phyloP scores from a whole-genome alignment of 2,888 invertebrate species.

The Drosophila recens region DNA sequence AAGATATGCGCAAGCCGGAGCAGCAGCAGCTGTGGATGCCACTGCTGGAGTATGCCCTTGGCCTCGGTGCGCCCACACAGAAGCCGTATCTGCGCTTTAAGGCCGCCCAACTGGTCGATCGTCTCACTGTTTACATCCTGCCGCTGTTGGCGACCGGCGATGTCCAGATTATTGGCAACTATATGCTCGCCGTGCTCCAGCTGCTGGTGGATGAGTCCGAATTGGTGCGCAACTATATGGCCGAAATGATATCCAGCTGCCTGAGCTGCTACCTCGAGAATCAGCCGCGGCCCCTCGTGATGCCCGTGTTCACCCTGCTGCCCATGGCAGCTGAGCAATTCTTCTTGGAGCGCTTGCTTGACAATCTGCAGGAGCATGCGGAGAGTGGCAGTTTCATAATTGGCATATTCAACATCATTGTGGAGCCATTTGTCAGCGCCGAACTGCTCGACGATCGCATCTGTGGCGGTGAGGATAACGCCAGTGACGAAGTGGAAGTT shows the following conservation, averaged over 20 bases:
- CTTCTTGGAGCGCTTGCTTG: conserved; percentile 69
- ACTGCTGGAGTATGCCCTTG: conserved; percentile 70
- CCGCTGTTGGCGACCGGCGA: conserved; percentile 59
- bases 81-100: conserved; percentile 75
- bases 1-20: conserved; percentile 45
- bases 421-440: conserved; percentile 62
- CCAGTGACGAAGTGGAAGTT: conserved; percentile 45
- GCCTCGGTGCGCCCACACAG: conserved; percentile 71
- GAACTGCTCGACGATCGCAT: conserved; percentile 20
- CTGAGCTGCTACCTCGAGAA: background rate
- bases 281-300: background rate
- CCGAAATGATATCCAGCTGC: conserved; percentile 66
- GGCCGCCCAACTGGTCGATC: conserved; percentile 71
- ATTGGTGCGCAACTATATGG: conserved; percentile 74
- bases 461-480: conserved; percentile 29
- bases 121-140: conserved; percentile 60
- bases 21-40: conserved; percentile 55
- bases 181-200: conserved; percentile 71
- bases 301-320: conserved; percentile 31
- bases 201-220: conserved; percentile 82
- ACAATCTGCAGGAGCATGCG: conserved; percentile 49
- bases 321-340: conserved; percentile 73
- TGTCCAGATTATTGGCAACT: conserved; percentile 69
- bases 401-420: conserved; percentile 72
- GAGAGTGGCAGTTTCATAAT: conserved; percentile 64